Evolutionary conservation across 2,888 invertebrate genomes (phyloP).

Genomic region (Notodonta dromedarius): DNA sequence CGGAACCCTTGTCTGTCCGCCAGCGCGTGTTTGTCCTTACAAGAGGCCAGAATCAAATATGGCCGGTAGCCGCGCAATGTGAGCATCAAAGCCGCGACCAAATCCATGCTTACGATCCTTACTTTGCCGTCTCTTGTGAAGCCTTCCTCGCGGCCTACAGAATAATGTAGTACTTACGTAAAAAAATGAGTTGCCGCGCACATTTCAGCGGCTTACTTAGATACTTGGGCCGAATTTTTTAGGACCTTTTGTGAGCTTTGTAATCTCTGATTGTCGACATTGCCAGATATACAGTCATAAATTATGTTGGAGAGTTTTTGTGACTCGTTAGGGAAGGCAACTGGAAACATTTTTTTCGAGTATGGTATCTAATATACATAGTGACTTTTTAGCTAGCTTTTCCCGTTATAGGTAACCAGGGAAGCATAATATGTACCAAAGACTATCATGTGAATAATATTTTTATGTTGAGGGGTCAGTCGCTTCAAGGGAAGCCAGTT

Average conservation of each 20-base stretch:
- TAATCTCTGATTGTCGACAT: conserved; percentile 3
- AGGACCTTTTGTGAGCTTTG: conserved; percentile 1
- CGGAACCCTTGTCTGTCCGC: conserved; percentile 52
- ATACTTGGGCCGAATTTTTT: conserved; percentile 8
- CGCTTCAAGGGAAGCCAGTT: too few relatives aligned
- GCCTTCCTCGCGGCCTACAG: conserved; percentile 69
- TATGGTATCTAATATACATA: too few relatives aligned
- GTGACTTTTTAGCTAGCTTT: too few relatives aligned
- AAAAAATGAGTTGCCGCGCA: conserved; percentile 4
- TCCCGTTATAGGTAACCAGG: too few relatives aligned
- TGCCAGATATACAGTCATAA: background rate
- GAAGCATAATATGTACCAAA: too few relatives aligned
- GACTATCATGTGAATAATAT: too few relatives aligned
- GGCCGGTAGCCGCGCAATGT: conserved; percentile 69
- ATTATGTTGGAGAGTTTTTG: conserved; percentile 1
- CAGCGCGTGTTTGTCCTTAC: conserved; percentile 46
- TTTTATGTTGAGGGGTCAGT: too few relatives aligned
- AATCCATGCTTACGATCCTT: conserved; percentile 67
- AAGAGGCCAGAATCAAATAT: conserved; percentile 70
- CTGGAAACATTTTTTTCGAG: too few relatives aligned
- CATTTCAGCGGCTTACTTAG: conserved; percentile 19
- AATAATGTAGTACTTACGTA: conserved; percentile 23
- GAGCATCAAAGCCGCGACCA: conserved; percentile 70
- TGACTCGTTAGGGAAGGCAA: too few relatives aligned
- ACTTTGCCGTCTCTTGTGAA: conserved; percentile 65